phyloP scores from a whole-genome alignment of 53 echinoderm and acorn worm genomes.

The Patiria pectinifera region DNA sequence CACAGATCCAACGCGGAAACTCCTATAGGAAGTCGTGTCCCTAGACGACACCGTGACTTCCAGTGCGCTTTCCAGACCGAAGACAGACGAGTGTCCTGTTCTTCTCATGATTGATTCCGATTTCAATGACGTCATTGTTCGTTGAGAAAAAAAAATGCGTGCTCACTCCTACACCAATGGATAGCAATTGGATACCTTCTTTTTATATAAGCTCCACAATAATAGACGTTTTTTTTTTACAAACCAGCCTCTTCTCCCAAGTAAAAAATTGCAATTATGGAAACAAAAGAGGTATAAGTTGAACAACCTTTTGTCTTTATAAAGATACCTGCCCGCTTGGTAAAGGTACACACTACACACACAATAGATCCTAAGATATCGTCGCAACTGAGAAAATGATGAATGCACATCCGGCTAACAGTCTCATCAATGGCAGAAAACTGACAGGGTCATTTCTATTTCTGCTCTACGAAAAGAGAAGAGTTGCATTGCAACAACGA shows the following conservation, averaged over 20 bases:
- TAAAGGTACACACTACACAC: background rate
- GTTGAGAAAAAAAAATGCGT: background rate
- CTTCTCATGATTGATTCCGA: background rate
- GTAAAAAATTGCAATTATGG: background rate
- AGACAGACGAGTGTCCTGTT: constrained; percentile 51
- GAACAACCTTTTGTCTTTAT: background rate
- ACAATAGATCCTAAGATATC: background rate
- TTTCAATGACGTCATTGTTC: background rate
- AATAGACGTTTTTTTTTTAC: background rate
- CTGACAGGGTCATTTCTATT: background rate
- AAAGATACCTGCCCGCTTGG: background rate
- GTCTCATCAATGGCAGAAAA: background rate
- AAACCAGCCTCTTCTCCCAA: background rate
- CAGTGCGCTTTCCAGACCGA: constrained; percentile 34
- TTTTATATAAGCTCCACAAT: background rate
- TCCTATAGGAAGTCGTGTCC: constrained; percentile 55
- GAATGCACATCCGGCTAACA: background rate
- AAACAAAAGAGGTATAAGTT: background rate
- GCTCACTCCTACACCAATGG: background rate
- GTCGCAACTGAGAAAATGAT: background rate
- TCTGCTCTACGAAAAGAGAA: too few species aligned
- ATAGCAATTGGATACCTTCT: background rate
- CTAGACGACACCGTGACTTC: constrained; percentile 29
- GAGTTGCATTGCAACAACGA: too few species aligned
- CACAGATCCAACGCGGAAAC: background rate